Percentiles rank a stretch among this genome's conserved stretches.
Conservation (phyloP, 2,888 invertebrate genomes). For the Pristionchus mayeri region DNA sequence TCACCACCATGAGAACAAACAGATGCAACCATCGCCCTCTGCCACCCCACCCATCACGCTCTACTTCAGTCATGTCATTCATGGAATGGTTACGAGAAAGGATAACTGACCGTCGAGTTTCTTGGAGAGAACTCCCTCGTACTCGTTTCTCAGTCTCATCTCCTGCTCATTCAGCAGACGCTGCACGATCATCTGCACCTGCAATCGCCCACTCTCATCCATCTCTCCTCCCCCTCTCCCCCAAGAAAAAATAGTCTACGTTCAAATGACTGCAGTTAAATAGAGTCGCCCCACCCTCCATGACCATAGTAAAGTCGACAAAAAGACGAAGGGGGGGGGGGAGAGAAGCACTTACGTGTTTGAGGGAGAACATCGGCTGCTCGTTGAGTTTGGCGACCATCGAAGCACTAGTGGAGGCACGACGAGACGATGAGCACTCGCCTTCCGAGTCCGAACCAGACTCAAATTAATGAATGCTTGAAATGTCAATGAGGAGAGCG, state of each 20-base stretch:
- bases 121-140: slow-evolving; percentile 91
- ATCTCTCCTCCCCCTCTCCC: neutral
- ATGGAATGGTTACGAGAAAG: too few relatives aligned
- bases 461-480: neutral
- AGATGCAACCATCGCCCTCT: neutral
- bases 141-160: slow-evolving; percentile 92
- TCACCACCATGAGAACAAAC: neutral
- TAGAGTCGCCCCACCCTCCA: too few relatives aligned
- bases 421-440: slow-evolving; percentile 32
- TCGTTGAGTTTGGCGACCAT: slow-evolving; percentile 39
- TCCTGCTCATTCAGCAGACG: slow-evolving; percentile 96
- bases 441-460: slow-evolving; percentile 47
- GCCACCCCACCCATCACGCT: neutral
- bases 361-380: slow-evolving; percentile 50
- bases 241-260: too few relatives aligned
- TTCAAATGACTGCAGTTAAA: too few relatives aligned
- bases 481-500: too few relatives aligned
- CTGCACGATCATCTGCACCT: slow-evolving; percentile 97
- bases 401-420: neutral
- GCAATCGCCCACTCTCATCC: slow-evolving; percentile 42
- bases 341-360: neutral
- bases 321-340: neutral
- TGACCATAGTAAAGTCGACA: too few relatives aligned
- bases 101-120: slow-evolving; percentile 85
- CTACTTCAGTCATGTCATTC: too few relatives aligned